Conservation (phyloP, 2,888 invertebrate species). For the Eutolmus rufibarbis region DNA sequence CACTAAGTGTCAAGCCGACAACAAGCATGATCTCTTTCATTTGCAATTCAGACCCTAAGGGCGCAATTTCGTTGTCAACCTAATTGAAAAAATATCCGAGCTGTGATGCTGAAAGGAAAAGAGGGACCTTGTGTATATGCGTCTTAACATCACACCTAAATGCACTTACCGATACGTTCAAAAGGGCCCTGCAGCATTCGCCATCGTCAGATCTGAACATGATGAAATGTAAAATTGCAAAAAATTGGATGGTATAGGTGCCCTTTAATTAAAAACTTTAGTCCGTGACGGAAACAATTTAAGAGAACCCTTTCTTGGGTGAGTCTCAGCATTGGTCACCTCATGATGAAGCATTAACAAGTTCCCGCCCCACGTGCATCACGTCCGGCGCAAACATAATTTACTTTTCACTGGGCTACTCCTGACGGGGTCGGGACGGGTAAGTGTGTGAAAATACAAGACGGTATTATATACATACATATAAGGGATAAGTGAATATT, state of each 20-base stretch:
- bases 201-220: not conserved
- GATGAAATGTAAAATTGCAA: conserved; percentile 36
- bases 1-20: conserved; percentile 43
- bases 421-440: not conserved
- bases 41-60: conserved; percentile 8
- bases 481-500: conserved; percentile 4
- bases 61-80: conserved; percentile 37
- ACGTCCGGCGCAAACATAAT: not conserved
- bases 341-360: conserved; percentile 11
- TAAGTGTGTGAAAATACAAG: not conserved
- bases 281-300: conserved; percentile 42
- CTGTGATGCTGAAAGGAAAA: not conserved
- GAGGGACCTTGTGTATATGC: not conserved
- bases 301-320: not conserved
- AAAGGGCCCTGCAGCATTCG: not conserved
- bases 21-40: conserved; percentile 36
- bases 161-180: not conserved
- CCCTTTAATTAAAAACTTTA: conserved; percentile 36
- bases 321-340: not conserved
- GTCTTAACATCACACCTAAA: conserved; percentile 5
- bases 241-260: conserved; percentile 13
- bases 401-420: not conserved
- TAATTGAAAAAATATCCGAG: conserved; percentile 39
- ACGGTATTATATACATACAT: not conserved
- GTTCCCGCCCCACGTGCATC: not conserved